These are phyloP conservation scores for Centropristis striata DNA, from an alignment of 2,113 vertebrate species.

Conservation along the genomic window DNA sequence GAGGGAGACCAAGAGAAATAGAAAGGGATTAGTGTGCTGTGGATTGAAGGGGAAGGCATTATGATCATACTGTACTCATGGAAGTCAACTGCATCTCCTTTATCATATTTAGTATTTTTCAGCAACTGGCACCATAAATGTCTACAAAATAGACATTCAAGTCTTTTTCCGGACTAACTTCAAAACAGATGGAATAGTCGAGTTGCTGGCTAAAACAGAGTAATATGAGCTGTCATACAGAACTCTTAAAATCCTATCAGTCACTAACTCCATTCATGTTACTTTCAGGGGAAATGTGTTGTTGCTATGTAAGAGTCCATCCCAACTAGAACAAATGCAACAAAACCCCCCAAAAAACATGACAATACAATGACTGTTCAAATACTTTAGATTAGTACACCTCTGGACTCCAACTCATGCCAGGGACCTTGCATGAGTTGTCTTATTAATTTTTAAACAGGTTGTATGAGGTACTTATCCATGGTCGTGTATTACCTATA, in stretches of 20 bases:
- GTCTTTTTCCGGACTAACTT: neutral
- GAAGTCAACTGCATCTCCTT: no score
- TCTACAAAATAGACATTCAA: no score
- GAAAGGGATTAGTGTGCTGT: neutral
- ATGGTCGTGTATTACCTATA: no score
- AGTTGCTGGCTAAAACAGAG: neutral
- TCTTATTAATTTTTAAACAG: neutral
- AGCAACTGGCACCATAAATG: no score
- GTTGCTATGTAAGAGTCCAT: neutral
- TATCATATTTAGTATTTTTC: no score
- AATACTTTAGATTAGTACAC: no score
- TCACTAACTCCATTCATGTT: neutral
- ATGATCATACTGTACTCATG: no score
- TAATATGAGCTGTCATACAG: no score
- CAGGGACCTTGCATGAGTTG: neutral
- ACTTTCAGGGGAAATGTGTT: neutral
- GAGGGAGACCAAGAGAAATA: neutral
- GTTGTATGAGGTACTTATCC: no score
- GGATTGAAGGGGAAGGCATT: no score
- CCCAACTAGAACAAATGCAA: neutral
- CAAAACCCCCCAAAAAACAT: no score
- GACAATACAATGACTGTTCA: constrained; percentile 3
- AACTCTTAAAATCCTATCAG: no score
- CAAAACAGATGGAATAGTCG: neutral
- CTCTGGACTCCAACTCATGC: constrained; percentile 5